Base-by-base conservation (phyloP, 2,888 invertebrate genomes). In the Plagodis pulveraria region DNA sequence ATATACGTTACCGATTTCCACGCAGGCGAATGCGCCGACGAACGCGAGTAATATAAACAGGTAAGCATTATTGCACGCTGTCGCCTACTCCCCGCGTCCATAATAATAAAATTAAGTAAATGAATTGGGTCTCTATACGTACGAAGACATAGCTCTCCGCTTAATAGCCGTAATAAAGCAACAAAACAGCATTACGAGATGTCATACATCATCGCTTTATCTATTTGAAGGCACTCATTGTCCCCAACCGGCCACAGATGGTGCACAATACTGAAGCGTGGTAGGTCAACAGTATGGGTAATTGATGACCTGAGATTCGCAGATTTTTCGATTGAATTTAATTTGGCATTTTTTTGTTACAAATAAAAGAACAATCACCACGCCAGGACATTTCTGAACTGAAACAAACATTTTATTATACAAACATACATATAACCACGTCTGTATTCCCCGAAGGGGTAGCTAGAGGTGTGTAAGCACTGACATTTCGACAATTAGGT, bases 231-330 rank as follows among this genome's bases (percentile, higher is more conserved):
- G 77, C 75, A 74, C 74, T 74, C 73, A 83, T 86, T 85, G 81
- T 78, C 69, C 69, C 72, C 82, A 83, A 81, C 81, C 78, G 78
- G 81, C 69, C 69, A 69, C 83, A 80, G 72, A 81, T 81, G 76
- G 71, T 57, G 50, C 53, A 56, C 70, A 73, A 74, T 73, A 74
- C 65, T 69, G 69, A 71, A 70, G 72, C 68, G 51, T 47, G 49
- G 40, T 38, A 12, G 10, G 33, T 40, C 2, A 46, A 47, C 51
- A 51, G 59, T 47, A 45, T 11, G 49, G 50, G 6, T 50, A 41
- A 49, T 44, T 34, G n/a, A 8, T 11, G 10, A 5, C 6, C 5
- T 10, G 6, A 1, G 22, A 22, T 22, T 22, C 22, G 22, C 22
- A 22, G 22, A 22, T 22, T 22, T 22, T 22, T 22, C 34, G 38